phyloP scores from a whole-genome alignment of 2,888 invertebrate species.

The Drosophila ezoana region DNA sequence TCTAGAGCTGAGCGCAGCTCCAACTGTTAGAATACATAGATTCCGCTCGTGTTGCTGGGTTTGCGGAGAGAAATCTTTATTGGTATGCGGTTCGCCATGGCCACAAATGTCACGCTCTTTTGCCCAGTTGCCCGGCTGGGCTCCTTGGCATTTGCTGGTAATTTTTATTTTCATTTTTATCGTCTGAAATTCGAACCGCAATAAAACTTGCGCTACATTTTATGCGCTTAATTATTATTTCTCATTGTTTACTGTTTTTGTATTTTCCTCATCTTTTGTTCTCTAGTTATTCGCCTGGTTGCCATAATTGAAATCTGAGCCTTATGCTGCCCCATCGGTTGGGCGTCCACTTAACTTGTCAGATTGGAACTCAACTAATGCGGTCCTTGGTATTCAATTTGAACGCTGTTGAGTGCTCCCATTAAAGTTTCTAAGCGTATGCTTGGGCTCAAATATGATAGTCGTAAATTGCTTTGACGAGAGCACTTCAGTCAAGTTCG shows the following conservation, averaged over 20 bases:
- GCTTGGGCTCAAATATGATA: not conserved
- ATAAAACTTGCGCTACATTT: constrained; percentile 55
- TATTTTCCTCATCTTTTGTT: constrained; percentile 9
- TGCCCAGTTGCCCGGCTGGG: not conserved
- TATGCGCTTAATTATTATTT: constrained; percentile 66
- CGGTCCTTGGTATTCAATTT: constrained; percentile 16
- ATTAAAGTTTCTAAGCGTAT: constrained; percentile 2
- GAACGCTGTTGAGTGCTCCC: constrained; percentile 9
- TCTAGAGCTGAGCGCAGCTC: constrained; percentile 10
- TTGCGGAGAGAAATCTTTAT: constrained; percentile 5
- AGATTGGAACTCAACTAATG: constrained; percentile 14
- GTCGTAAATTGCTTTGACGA: not conserved
- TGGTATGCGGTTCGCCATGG: constrained; percentile 4
- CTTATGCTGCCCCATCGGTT: constrained; percentile 27
- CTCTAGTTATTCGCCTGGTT: constrained; percentile 1
- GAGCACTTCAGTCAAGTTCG: not conserved
- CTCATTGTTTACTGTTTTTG: constrained; percentile 29
- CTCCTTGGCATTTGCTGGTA: constrained; percentile 20
- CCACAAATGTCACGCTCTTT: constrained; percentile 37
- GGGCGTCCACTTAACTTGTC: constrained; percentile 55
- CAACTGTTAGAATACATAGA: constrained; percentile 22
- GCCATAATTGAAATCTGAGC: constrained; percentile 70
- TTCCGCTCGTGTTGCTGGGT: not conserved
- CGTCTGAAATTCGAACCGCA: constrained; percentile 63
- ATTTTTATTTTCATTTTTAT: constrained; percentile 48